Evolutionary conservation across 2,888 invertebrate genomes (phyloP), one percentile per base, ranked within the genome.

Genomic region (Sinhomidia bicolor): DNA sequence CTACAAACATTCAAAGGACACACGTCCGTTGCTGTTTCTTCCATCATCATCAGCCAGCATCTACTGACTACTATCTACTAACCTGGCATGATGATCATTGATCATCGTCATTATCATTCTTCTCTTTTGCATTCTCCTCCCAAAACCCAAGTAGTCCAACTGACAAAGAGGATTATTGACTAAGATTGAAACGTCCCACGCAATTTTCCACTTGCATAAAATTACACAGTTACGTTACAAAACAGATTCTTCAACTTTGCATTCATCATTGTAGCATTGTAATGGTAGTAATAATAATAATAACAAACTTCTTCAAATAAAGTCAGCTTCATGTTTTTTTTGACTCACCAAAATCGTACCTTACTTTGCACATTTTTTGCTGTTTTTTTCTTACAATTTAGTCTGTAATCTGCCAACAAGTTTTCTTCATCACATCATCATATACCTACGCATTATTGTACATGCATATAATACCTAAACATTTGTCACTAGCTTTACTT

Each of bases 281-380:
- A 9, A 62, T 62, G 17, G n/a, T n/a, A n/a, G n/a, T n/a, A n/a
- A n/a, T n/a, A n/a, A n/a, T n/a, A n/a, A n/a, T n/a, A n/a, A n/a
- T n/a, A n/a, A n/a, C n/a, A n/a, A n/a, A n/a, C n/a, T n/a, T n/a
- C n/a, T n/a, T n/a, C n/a, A n/a, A n/a, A n/a, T n/a, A n/a, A n/a
- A n/a, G n/a, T n/a, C n/a, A 32, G 41, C 36, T 9, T 62, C 26
- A 29, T 62, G 26, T 51, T 68, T 65, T 14, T 4, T 10, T 71
- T 71, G 60, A 82, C 82, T 82, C 82, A 83, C 57, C 83, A 68
- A 7, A 65, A 32, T 20, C 41, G 20, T 68, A 68, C 23, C 41
- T 83, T 71, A 17, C 60, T 60, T 74, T 51, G 65, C 74, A 74
- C 57, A 83, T 57, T 68, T 62, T 44, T 62, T 74, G 14, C 17